Base-by-base conservation (phyloP, 2,888 invertebrate genomes). In the Lasioglossum figueresi region DNA sequence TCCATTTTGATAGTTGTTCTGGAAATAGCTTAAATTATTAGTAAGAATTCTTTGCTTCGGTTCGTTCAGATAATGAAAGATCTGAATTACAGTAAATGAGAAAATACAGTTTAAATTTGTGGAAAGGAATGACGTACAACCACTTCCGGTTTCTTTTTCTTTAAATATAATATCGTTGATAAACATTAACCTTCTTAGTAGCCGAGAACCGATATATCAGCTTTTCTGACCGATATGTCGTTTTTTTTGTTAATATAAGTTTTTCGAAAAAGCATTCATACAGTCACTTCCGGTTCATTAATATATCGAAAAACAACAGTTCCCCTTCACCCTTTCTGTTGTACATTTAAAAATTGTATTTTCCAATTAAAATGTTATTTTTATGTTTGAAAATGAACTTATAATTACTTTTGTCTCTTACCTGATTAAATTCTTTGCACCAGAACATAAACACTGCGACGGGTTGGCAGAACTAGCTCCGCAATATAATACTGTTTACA, bases 1-100 rank as follows among this genome's bases (percentile, higher is more conserved):
- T 83, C 86, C 86, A 82, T 83, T 70, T 27, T 45, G 27, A 19
- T 52, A 27, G 23, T 14, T 8, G 12, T 10, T 66, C 45, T 78
- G 23, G 0, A 40, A 82, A 52, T 5, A 4, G 34, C 40, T 12
- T 0, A n/a, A 52, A 48, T 27, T 5, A n/a, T 10, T 4, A 23
- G 19, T 23, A 12, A 5, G n/a, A 70, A n/a, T 14, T 37, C 12
- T 40, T 45, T 45, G 4, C 45, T 45, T 45, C 16, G 16, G 16
- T 45, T 45, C 16, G 45, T 16, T 16, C 45, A 0, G 16, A 0
- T 45, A 16, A 45, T 45, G 16, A 16, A 45, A 16, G 5, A 45
- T 45, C 16, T 19, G 16, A 45, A 56, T 56, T 56, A 56, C 8
- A 12, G 4, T 56, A n/a, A 56, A n/a, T 56, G 4, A 56, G n/a